Percentiles rank a stretch among this genome's conserved stretches.
phyloP scores from a whole-genome alignment of 1,140 invertebrate genomes.

The Zophobas atratus region DNA sequence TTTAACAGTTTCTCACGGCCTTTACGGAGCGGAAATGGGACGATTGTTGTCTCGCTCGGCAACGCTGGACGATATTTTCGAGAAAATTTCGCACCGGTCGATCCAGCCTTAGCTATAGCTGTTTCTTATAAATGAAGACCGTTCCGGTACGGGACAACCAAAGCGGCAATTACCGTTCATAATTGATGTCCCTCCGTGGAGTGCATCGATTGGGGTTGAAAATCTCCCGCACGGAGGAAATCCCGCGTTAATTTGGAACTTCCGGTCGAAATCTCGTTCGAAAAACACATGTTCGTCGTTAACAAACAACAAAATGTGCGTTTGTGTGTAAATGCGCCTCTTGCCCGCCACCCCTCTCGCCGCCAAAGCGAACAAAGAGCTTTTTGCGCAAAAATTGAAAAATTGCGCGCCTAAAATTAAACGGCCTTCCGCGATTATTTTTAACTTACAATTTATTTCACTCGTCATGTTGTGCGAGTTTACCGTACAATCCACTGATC shows the following conservation, averaged over 20 bases:
- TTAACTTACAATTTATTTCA: slow-evolving; percentile 24
- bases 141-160: not conserved
- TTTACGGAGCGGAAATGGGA: slow-evolving; percentile 15
- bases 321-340: slow-evolving; percentile 13
- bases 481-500: not conserved
- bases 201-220: slow-evolving; percentile 35
- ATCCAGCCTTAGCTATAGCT: too few relatives aligned
- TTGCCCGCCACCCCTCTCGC: not conserved
- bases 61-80: not conserved
- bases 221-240: slow-evolving; percentile 1
- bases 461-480: slow-evolving; percentile 12
- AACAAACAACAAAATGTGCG: slow-evolving; percentile 21
- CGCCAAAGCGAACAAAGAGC: slow-evolving; percentile 11
- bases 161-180: slow-evolving; percentile 13
- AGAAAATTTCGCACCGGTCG: too few relatives aligned
- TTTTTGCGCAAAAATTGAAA: slow-evolving; percentile 37
- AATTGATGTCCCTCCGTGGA: slow-evolving; percentile 3
- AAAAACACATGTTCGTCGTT: slow-evolving; percentile 10
- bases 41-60: not conserved
- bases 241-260: slow-evolving; percentile 8
- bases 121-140: too few relatives aligned
- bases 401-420: slow-evolving; percentile 37
- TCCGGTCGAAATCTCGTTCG: slow-evolving; percentile 19
- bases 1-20: slow-evolving; percentile 35
- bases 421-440: slow-evolving; percentile 11